Conservation (phyloP, 2,888 invertebrate genomes). For the Spisula solida region DNA sequence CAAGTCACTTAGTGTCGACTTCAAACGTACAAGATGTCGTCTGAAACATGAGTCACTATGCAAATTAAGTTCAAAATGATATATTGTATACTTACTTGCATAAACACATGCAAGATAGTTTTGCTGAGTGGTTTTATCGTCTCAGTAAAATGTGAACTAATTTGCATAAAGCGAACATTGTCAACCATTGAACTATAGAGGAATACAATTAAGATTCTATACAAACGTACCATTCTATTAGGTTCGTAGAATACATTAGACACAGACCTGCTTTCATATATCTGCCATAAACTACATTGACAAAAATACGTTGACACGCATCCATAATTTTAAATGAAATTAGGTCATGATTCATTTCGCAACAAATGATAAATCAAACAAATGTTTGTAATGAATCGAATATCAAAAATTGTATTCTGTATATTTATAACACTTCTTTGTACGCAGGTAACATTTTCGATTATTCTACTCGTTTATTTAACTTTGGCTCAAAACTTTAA, state of each 20-base stretch:
- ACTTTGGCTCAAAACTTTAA: too few relatives aligned
- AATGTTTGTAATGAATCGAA: background rate
- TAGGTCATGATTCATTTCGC: background rate
- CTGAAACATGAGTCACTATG: conserved; percentile 9
- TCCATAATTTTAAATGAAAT: background rate
- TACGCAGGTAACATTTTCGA: background rate
- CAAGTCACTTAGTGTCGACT: conserved; percentile 16
- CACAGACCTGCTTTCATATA: conserved; percentile 1
- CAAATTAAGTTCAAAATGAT: conserved; percentile 7
- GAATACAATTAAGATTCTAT: conserved; percentile 5
- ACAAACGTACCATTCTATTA: background rate
- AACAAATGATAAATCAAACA: background rate
- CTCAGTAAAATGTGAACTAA: background rate
- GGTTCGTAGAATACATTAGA: background rate
- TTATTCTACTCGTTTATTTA: too few relatives aligned
- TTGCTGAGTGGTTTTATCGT: conserved; percentile 6
- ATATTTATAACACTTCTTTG: background rate
- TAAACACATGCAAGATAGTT: background rate
- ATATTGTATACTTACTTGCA: conserved; percentile 12
- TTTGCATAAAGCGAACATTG: conserved; percentile 13
- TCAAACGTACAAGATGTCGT: background rate
- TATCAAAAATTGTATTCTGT: background rate
- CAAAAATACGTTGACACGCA: conserved; percentile 17
- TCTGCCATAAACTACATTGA: background rate
- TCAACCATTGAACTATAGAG: background rate